Conservation (phyloP, 1,140 invertebrate species). For the Aphelinus certus region DNA sequence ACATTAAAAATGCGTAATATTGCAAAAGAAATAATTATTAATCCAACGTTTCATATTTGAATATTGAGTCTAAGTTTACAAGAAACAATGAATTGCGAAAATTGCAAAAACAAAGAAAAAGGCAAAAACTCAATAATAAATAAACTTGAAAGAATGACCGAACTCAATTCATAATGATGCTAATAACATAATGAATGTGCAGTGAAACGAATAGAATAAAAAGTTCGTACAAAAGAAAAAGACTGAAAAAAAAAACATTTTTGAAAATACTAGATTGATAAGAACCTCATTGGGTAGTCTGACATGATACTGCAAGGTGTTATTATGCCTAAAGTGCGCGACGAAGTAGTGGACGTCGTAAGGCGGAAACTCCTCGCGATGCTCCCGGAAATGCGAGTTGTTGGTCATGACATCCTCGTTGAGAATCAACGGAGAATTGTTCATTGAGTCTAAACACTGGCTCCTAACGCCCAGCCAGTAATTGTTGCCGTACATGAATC, state of each 20-base stretch:
- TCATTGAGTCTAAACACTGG: conserved; percentile 57
- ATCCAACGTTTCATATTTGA: too few relatives aligned
- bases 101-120: too few relatives aligned
- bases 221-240: conserved; percentile 2
- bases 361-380: conserved; percentile 57
- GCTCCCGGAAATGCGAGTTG: conserved; percentile 50
- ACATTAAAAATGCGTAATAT: too few relatives aligned
- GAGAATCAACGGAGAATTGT: conserved; percentile 47
- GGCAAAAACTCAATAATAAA: too few relatives aligned
- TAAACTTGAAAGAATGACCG: too few relatives aligned
- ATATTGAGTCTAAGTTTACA: too few relatives aligned
- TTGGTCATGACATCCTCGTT: conserved; percentile 43
- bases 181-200: not conserved
- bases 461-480: conserved; percentile 63
- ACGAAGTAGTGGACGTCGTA: conserved; percentile 58
- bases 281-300: conserved; percentile 55
- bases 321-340: conserved; percentile 60
- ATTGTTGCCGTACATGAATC: conserved; percentile 65
- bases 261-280: not conserved
- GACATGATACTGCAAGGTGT: conserved; percentile 61
- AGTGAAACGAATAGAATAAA: not conserved
- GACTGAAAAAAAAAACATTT: not conserved
- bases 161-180: too few relatives aligned
- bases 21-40: too few relatives aligned
- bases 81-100: too few relatives aligned